A percentile compares a stretch with the other conserved stretches of the same genome.
phyloP scores from a whole-genome alignment of 2,888 invertebrate species.

The Euplagia quadripunctaria region DNA sequence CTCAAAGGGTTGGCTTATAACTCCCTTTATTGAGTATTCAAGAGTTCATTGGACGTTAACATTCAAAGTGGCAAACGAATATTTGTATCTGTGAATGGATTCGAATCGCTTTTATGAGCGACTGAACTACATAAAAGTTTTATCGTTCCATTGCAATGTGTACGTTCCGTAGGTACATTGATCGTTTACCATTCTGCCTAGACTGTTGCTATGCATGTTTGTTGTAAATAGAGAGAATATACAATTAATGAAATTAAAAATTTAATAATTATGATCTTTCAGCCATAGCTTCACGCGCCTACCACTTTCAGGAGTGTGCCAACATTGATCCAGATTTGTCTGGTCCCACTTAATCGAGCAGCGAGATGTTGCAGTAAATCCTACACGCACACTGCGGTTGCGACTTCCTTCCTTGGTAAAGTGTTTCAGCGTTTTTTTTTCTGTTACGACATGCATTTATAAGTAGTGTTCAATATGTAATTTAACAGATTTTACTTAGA shows the following conservation, averaged over 20 bases:
- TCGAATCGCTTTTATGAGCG: constrained; percentile 10
- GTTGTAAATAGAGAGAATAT: neutral
- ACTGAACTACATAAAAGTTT: constrained; percentile 1
- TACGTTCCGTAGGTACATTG: neutral
- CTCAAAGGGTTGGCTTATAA: neutral
- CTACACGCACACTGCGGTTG: no score
- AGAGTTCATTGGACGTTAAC: neutral
- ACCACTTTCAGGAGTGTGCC: neutral
- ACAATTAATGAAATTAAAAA: neutral
- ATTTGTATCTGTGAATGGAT: constrained; percentile 6
- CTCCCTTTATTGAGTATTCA: neutral
- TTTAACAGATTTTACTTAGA: no score
- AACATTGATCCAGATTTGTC: no score
- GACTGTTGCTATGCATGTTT: neutral
- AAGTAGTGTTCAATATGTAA: no score
- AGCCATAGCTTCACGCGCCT: neutral
- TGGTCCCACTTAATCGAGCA: neutral
- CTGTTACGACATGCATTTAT: no score
- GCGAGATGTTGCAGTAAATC: neutral
- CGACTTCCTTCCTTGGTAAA: no score
- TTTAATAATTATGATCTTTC: neutral
- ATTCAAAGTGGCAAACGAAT: neutral
- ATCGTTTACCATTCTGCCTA: neutral
- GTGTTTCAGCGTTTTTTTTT: no score
- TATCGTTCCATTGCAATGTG: neutral